Percentiles rank a stretch among this genome's conserved stretches.
phyloP scores from a whole-genome alignment of 2,113 vertebrate genomes.

The Athene cunicularia region DNA sequence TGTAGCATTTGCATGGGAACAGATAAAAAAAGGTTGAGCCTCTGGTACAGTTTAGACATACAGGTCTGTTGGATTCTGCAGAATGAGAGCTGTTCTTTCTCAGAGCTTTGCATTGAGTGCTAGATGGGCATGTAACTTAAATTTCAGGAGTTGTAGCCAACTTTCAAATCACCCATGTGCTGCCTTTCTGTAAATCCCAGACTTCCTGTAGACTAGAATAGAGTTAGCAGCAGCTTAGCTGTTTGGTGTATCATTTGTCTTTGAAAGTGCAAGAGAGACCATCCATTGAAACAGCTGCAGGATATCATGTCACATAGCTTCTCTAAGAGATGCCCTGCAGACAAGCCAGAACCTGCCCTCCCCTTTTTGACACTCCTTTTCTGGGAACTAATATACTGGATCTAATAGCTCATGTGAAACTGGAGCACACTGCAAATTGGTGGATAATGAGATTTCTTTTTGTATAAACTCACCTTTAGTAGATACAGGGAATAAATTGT shows the following conservation, averaged over 20 bases:
- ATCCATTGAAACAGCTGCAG: constrained; percentile 48
- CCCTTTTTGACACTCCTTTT: neutral
- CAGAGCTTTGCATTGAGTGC: neutral
- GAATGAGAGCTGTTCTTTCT: neutral
- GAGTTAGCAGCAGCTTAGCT: neutral
- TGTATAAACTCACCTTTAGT: neutral
- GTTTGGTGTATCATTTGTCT: neutral
- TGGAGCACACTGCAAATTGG: neutral
- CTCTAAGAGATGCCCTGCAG: neutral
- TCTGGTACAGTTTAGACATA: neutral
- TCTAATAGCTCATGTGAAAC: neutral
- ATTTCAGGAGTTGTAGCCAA: neutral
- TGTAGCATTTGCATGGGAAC: neutral
- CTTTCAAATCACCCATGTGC: neutral
- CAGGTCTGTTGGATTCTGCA: neutral
- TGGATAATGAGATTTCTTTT: neutral
- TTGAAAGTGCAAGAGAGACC: neutral
- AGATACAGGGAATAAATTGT: neutral
- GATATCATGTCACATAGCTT: neutral
- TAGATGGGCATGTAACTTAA: neutral
- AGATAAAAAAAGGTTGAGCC: neutral
- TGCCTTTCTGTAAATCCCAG: neutral
- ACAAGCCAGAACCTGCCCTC: neutral
- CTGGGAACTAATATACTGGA: neutral
- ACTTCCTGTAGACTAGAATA: neutral